Percentiles rank a stretch among this genome's conserved stretches.
phyloP scores from a whole-genome alignment of 2,888 invertebrate species.

The Tenthredo amoena region DNA sequence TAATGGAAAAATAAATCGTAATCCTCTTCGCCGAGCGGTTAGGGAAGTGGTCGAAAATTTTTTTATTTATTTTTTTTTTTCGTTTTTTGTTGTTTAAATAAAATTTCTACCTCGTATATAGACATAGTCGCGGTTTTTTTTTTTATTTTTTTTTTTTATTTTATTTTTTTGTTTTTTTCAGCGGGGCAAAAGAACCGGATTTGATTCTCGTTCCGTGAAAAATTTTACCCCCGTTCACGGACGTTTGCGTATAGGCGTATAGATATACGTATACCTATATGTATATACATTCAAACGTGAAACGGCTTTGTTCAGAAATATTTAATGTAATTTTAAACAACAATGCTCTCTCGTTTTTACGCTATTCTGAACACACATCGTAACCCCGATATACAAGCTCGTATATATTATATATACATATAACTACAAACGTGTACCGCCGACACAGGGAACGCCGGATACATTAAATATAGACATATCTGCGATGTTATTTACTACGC shows the following conservation, averaged over 20 bases:
- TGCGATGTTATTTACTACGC: slow-evolving; percentile 42
- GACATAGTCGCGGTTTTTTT: neutral
- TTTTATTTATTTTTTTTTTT: neutral
- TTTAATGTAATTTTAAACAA: slow-evolving; percentile 45
- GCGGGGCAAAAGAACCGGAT: neutral
- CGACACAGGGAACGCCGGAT: neutral
- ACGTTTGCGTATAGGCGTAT: neutral
- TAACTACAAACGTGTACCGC: neutral
- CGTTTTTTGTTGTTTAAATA: neutral
- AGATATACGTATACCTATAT: neutral
- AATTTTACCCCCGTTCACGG: neutral
- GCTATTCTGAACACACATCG: slow-evolving; percentile 29
- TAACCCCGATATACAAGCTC: neutral
- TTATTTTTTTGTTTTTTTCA: neutral
- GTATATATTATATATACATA: neutral
- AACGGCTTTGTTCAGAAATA: slow-evolving; percentile 37
- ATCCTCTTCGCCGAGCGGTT: neutral
- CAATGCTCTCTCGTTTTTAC: slow-evolving; percentile 42
- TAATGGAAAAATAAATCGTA: slow-evolving; percentile 5
- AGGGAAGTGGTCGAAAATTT: neutral
- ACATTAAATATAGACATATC: slow-evolving; percentile 49
- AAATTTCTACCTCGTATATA: neutral
- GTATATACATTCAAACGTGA: neutral
- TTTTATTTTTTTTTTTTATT: no score
- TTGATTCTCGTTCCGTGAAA: neutral